Conservation (phyloP, 2,113 vertebrate species). For the Beaufortia kweichowensis region DNA sequence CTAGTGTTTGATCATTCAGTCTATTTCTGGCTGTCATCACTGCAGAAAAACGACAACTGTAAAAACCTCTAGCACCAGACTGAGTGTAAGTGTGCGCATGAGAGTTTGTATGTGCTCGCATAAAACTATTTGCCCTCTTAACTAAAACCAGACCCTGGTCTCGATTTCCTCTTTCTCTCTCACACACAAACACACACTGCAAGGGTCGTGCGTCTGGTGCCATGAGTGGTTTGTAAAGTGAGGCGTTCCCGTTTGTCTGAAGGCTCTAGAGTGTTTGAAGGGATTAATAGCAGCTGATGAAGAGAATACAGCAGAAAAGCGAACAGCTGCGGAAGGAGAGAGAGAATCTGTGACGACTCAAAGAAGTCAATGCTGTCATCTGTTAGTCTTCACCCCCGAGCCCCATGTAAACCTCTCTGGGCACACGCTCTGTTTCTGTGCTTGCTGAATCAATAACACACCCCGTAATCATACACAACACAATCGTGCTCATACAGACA, state of each 20-base stretch:
- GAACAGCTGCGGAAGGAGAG: conserved; percentile 21
- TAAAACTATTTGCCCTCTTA: conserved; percentile 33
- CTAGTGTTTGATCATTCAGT: not conserved
- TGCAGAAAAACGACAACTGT: conserved; percentile 26
- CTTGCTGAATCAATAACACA: conserved; percentile 30
- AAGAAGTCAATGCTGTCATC: conserved; percentile 33
- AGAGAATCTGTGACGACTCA: conserved; percentile 26
- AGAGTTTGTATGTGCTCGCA: conserved; percentile 10
- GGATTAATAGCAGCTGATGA: conserved; percentile 41
- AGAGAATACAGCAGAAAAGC: conserved; percentile 11
- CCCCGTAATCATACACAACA: not conserved
- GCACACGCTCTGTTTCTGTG: conserved; percentile 3
- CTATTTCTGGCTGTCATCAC: conserved; percentile 21
- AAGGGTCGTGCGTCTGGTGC: conserved; percentile 36
- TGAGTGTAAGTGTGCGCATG: not conserved
- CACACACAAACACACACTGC: conserved; percentile 13
- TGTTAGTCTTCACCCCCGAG: conserved; percentile 27
- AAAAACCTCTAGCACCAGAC: not conserved
- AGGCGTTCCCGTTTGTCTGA: conserved; percentile 33
- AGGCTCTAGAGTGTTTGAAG: conserved; percentile 7
- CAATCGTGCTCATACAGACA: not conserved
- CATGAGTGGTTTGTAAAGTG: conserved; percentile 38
- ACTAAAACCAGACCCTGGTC: conserved; percentile 31
- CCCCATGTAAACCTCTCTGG: conserved; percentile 34
- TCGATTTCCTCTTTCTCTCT: conserved; percentile 23